phyloP scores from a whole-genome alignment of 2,888 invertebrate genomes.

The Agelastica alni region DNA sequence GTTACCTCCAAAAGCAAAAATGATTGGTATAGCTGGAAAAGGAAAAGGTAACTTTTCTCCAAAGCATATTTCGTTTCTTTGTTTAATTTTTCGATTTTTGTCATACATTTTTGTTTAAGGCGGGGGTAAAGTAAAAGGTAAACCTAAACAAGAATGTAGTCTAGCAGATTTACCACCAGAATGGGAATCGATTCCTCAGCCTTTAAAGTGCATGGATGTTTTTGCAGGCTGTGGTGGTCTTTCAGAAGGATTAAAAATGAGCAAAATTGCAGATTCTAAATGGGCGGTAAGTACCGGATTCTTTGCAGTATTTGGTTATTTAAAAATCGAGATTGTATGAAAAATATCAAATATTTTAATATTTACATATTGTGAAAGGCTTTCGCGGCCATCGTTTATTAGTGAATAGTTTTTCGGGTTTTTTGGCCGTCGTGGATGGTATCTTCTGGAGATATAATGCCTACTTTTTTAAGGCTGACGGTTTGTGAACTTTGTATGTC shows the following conservation, averaged over 20 bases:
- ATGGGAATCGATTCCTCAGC: slow-evolving; percentile 56
- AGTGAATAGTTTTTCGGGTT: too few relatives aligned
- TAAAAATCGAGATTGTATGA: too few relatives aligned
- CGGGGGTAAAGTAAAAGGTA: slow-evolving; percentile 56
- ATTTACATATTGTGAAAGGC: too few relatives aligned
- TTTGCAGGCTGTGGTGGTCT: slow-evolving; percentile 88
- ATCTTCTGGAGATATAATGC: too few relatives aligned
- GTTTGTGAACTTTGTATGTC: too few relatives aligned
- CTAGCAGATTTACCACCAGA: slow-evolving; percentile 44
- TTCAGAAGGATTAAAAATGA: slow-evolving; percentile 72
- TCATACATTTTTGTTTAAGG: background rate
- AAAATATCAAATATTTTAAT: too few relatives aligned
- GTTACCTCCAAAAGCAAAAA: slow-evolving; percentile 64
- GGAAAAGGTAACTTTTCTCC: slow-evolving; percentile 60
- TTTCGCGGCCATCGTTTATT: too few relatives aligned
- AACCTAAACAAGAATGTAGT: slow-evolving; percentile 61
- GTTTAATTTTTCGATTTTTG: background rate
- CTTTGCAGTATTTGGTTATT: too few relatives aligned
- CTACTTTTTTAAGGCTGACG: too few relatives aligned
- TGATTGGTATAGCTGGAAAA: slow-evolving; percentile 64
- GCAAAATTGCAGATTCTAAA: slow-evolving; percentile 69
- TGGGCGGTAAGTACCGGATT: slow-evolving; percentile 68
- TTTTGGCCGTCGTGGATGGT: too few relatives aligned
- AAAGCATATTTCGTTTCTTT: background rate
- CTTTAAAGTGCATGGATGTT: slow-evolving; percentile 74